Percentiles rank a stretch among this genome's conserved stretches.
These are phyloP conservation scores for Loripinus fragilis DNA, from an alignment of 2,888 invertebrate species.

Conservation along the genomic window DNA sequence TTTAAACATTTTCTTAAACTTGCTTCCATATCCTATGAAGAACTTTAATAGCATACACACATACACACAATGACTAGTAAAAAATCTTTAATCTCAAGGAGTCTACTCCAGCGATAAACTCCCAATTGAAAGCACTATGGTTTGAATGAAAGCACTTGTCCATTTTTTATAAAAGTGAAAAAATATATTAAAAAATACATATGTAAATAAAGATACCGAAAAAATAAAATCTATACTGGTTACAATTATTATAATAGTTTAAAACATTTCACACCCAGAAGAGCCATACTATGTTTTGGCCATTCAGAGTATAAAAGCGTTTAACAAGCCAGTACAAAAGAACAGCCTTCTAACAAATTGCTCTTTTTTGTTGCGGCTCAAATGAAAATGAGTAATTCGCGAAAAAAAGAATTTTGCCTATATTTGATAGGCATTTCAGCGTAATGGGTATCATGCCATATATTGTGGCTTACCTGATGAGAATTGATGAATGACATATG, in stretches of 20 bases:
- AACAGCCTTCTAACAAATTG: too few relatives aligned
- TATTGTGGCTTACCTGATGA: background rate
- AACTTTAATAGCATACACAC: constrained; percentile 15
- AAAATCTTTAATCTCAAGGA: background rate
- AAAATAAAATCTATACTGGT: background rate
- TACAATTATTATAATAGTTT: background rate
- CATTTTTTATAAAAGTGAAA: background rate
- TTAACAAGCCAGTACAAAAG: too few relatives aligned
- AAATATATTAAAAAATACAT: background rate
- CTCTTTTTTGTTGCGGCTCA: too few relatives aligned
- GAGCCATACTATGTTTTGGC: too few relatives aligned
- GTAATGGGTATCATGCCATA: background rate
- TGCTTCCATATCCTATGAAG: background rate
- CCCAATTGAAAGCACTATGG: constrained; percentile 18
- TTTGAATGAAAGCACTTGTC: background rate
- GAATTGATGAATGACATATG: constrained; percentile 19
- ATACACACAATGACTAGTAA: constrained; percentile 20
- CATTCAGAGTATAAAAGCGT: too few relatives aligned
- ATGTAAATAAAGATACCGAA: background rate
- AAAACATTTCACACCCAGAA: background rate
- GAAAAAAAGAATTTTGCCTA: too few relatives aligned
- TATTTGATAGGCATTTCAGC: too few relatives aligned
- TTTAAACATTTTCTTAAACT: background rate
- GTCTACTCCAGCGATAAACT: background rate
- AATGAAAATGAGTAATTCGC: background rate